Base-by-base conservation (phyloP, 2,888 invertebrate genomes). In the Parelbella ahira region DNA sequence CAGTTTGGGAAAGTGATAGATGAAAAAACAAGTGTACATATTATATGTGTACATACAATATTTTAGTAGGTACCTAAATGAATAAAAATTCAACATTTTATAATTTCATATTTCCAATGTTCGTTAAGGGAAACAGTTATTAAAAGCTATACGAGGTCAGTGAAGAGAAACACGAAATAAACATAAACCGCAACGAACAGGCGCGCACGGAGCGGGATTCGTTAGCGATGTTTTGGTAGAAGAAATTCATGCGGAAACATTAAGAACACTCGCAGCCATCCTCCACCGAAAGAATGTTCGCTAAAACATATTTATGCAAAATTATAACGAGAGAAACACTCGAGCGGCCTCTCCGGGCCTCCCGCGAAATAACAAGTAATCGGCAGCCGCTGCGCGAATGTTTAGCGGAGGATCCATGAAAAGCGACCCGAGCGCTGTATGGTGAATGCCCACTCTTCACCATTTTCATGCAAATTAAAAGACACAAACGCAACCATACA, bases 381-480 rank as follows among this genome's bases (percentile, higher is more conserved):
- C 71, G 72, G 48, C 64, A 56, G 48, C 57, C 58, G 61, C 65
- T 65, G 63, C 67, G 64, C 64, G 68, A 74, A 58, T 68, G 63
- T 69, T 75, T 71, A 73, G 58, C 63, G 41, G 58, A 54, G 60
- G 59, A 64, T 55, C 51, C 54, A 63, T 77, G 72, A 74, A 81
- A 78, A 69, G 67, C 69, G 64, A 61, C 63, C 64, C 53, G n/a
- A 12, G 49, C 51, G 54, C 60, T 71, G 69, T 69, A 76, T 68
- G 57, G 54, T 63, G 67, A 63, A 72, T 73, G 67, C 76, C 73
- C 63, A 69, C 77, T 74, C 71, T 63, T 68, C 74, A 74, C 72
- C 80, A 82, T 82, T 84, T 86, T 83, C 68, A 81, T 82, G 77
- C 81, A 83, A 86, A 87, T 86, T 84, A 84, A 87, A 84, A 86